Base-by-base conservation (phyloP, 2,797 vertebrate species). In the Petrocephalus schoutedeni region DNA sequence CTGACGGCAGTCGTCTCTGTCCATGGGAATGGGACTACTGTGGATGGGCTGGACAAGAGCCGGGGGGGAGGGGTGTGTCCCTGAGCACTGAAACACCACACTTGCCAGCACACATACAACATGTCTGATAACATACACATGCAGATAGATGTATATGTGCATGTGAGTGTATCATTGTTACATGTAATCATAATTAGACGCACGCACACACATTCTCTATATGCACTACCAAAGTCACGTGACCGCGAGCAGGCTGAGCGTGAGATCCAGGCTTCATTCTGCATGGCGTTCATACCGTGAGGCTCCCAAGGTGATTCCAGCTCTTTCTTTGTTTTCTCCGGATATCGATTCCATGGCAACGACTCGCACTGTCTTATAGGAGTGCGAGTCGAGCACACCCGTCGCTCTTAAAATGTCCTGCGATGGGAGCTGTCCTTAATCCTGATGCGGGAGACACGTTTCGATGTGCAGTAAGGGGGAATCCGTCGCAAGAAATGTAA, bases 1-100 rank as follows among this genome's bases (percentile, higher is more conserved):
- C 89, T 91, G 90, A 92, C 92, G 93, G 93, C 94, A 94, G 93
- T 91, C 92, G 88, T 86, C 91, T 28, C 28, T 28, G 49, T 58
- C 7, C 53, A 1, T 56, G 54, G 28, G 28, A 32, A n/a, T 4
- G 2, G 28, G 14, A 23, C 4, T 0, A 19, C 21, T n/a, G 23
- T 8, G 2, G 19, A 36, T 6, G 16, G 28, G 23, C 2, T n/a
- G 6, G 53, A 58, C 54, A 19, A 4, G 12, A 23, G 23, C 28
- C 1, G 4, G 91, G 89, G 91, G 2, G 64, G 14, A 1, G 64
- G 61, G 28, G 1, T 28, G 12, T 71, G 64, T 71, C 64, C 89
- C 91, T 90, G 89, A 89, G 89, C 87, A 14, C 59, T 54, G 87
- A n/a, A 58, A 28, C 3, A 12, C 71, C 6, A 19, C 16, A 2